phyloP scores from a whole-genome alignment of 2,888 invertebrate genomes.

The Drosophila phalerata region DNA sequence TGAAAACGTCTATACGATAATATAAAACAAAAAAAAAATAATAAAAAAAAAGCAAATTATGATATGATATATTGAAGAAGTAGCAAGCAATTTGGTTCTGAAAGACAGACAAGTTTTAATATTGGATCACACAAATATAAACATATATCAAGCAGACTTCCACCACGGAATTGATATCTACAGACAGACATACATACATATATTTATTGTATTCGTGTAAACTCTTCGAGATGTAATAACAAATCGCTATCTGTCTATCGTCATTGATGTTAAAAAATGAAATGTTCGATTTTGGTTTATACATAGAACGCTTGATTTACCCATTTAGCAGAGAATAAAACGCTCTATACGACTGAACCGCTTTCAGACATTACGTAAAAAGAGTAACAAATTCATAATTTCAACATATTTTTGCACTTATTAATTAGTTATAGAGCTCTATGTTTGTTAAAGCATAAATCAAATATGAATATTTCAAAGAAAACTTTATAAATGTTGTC shows the following conservation, averaged over 20 bases:
- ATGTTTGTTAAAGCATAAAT: conserved; percentile 50
- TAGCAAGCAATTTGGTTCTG: conserved; percentile 61
- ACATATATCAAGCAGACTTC: conserved; percentile 56
- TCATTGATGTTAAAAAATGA: conserved; percentile 79
- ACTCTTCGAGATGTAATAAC: conserved; percentile 14
- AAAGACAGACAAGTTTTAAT: conserved; percentile 34
- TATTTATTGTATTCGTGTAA: conserved; percentile 31
- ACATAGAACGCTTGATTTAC: conserved; percentile 12
- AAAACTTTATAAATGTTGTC: conserved; percentile 75
- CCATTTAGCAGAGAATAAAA: conserved; percentile 24
- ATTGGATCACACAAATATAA: conserved; percentile 17
- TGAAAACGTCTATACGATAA: conserved; percentile 70
- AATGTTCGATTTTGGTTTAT: conserved; percentile 37
- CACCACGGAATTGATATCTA: conserved; percentile 66
- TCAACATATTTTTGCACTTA: conserved; percentile 43
- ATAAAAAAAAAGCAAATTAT: conserved; percentile 33
- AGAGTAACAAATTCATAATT: conserved; percentile 15
- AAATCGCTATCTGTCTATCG: conserved; percentile 54
- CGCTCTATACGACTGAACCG: conserved; percentile 51
- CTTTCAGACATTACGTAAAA: conserved; percentile 42
- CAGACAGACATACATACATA: conserved; percentile 24
- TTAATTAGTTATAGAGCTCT: conserved; percentile 47
- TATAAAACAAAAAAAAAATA: conserved; percentile 26
- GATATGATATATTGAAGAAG: conserved; percentile 35
- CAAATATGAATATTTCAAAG: conserved; percentile 56